Evolutionary conservation across 2,888 invertebrate species (phyloP).

Genomic region (Philhelius pedissequus): DNA sequence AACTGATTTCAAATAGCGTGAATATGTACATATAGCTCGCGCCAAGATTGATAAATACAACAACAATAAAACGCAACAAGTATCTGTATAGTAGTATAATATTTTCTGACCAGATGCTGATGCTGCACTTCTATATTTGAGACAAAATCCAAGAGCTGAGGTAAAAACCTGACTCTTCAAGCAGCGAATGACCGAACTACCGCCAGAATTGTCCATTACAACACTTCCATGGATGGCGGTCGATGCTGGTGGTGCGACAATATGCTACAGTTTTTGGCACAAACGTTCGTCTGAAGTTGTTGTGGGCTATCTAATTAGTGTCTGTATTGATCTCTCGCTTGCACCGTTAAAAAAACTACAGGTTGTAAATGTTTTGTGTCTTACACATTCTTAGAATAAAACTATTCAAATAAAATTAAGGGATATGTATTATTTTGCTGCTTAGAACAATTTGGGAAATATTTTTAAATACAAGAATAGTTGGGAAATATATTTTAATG

Average conservation of each 20-base stretch:
- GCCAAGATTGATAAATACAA: slow-evolving; percentile 11
- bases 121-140: slow-evolving; percentile 28
- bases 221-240: not conserved
- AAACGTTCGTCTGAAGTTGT: not conserved
- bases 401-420: not conserved
- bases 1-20: slow-evolving; percentile 38
- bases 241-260: slow-evolving; percentile 16
- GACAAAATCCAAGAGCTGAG: not conserved
- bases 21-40: not conserved
- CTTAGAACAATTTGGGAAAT: not conserved
- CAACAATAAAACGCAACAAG: not conserved
- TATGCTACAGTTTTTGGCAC: slow-evolving; percentile 37
- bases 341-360: slow-evolving; percentile 7
- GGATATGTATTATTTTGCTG: not conserved
- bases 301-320: slow-evolving; percentile 29
- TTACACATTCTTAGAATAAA: not conserved
- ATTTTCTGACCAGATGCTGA: slow-evolving; percentile 13
- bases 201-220: slow-evolving; percentile 24
- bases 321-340: slow-evolving; percentile 14
- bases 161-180: slow-evolving; percentile 45
- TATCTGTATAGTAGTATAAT: not conserved
- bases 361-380: slow-evolving; percentile 2
- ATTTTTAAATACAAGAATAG: not conserved
- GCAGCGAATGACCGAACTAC: not conserved
- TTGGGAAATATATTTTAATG: too few species aligned